Evolutionary conservation across 2,797 vertebrate genomes (phyloP), one percentile per base, ranked within the genome.

Genomic region (Xerus rutilus): DNA sequence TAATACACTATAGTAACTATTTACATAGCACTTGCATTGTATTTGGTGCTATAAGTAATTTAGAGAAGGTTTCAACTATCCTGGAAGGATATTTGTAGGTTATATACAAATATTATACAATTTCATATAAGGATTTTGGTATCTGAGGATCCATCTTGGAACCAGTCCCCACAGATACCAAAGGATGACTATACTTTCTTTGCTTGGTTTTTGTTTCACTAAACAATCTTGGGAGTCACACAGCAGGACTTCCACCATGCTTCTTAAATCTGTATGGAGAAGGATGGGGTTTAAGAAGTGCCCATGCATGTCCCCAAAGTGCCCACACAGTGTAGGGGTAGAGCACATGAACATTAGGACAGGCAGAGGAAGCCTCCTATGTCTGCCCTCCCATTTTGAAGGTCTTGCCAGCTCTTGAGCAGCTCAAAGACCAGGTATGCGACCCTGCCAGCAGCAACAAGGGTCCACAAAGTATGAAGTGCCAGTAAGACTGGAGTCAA

Each of bases 201-300:
- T 79, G 65, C 28, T 67, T 85, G 54, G 47, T 32, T 89, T 86
- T 64, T 73, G n/a, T 25, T 3, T 76, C 59, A 84, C 18, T 47
- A 39, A 70, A 59, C 3, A 81, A 81, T 86, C 81, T 35, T 7
- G 3, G 52, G 47, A 82, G 62, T 86, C 12, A 47, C 70, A 70
- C 0, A 32, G 21, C n/a, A 95, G 45, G 8, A 62, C 7, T 8
- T 28, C 4, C 7, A 72, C 14, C 18, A 43, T 43, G n/a, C 30
- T 86, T 93, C 59, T 70, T 62, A 65, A 91, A 76, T 86, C 49
- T 49, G 45, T 5, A n/a, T 20, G 43, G 84, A 76, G 76, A 52
- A 2, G 49, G 9, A 35, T 15, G 30, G 45, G 25, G 30, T 73
- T 74, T 43, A 88, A 72, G 10, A 52, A 17, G n/a, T 30, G 43